Percentiles rank a stretch among this genome's conserved stretches.
Evolutionary conservation across 2,797 vertebrate genomes (phyloP).

Genomic region (Lagorchestes hirsutus): DNA sequence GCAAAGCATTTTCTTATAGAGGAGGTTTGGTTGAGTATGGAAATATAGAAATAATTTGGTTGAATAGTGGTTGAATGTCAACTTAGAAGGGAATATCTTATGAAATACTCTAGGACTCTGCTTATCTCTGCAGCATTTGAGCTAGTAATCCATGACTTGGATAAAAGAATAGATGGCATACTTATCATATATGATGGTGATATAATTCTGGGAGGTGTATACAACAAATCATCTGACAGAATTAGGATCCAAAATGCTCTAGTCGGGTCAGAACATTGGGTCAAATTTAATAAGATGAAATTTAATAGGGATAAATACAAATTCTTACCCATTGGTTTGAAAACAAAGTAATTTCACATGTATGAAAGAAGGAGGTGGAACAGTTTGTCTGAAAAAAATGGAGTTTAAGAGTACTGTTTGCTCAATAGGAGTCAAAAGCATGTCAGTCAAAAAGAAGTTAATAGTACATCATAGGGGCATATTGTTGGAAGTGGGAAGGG

Average conservation of each 20-base stretch:
- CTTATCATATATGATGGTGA: neutral
- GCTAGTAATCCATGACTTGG: neutral
- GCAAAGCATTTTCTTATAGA: neutral
- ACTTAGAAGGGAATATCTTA: neutral
- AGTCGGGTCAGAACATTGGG: neutral
- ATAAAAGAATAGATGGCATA: neutral
- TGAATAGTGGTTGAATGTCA: neutral
- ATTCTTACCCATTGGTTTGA: neutral
- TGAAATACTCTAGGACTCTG: neutral
- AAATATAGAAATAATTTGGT: neutral
- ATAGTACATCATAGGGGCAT: neutral
- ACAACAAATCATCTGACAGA: neutral
- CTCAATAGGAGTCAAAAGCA: neutral
- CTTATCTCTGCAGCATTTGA: neutral
- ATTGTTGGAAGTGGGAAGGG: neutral
- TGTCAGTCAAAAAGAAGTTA: neutral
- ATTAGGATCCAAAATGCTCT: neutral
- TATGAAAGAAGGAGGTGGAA: neutral
- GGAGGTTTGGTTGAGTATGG: neutral
- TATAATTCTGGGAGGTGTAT: neutral
- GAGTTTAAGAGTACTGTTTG: neutral
- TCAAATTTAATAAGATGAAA: neutral
- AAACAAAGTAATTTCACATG: neutral
- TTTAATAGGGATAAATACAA: neutral
- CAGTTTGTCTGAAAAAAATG: neutral